Conservation (phyloP, 2,888 invertebrate genomes). For the Coelinius sp. region DNA sequence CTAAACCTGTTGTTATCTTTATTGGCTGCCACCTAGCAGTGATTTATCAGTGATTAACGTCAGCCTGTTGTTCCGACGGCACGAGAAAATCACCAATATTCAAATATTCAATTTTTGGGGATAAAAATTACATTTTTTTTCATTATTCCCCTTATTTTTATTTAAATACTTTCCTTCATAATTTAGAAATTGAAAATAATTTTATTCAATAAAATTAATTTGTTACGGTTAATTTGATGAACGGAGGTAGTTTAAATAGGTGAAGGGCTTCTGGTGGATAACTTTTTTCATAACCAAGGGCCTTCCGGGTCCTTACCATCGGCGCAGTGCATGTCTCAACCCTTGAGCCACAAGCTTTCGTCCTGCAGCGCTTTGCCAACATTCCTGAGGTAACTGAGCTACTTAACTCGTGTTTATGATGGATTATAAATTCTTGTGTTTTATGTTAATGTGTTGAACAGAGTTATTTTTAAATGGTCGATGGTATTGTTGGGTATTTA, state of each 20-base stretch:
- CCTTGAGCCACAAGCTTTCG: slow-evolving; percentile 55
- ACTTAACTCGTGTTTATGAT: background rate
- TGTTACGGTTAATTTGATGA: no score
- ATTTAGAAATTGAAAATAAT: no score
- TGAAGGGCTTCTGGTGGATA: background rate
- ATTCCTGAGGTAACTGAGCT: slow-evolving; percentile 57
- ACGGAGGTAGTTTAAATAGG: background rate
- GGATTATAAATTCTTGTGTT: background rate
- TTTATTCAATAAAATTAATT: no score
- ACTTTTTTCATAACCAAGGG: slow-evolving; percentile 38
- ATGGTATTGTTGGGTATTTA: background rate
- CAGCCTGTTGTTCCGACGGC: slow-evolving; percentile 5
- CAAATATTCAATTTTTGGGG: background rate
- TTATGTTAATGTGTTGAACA: background rate
- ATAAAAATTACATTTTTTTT: background rate
- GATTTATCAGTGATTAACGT: background rate
- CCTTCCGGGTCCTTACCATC: slow-evolving; percentile 54
- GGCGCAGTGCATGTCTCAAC: slow-evolving; percentile 61
- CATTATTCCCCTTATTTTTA: background rate
- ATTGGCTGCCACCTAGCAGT: background rate
- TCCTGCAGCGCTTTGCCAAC: slow-evolving; percentile 59
- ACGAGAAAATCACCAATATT: background rate
- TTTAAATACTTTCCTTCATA: no score
- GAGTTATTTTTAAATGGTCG: background rate
- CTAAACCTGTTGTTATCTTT: background rate